phyloP scores from a whole-genome alignment of 2,797 vertebrate genomes.

The Dromococcyx pavoninus region DNA sequence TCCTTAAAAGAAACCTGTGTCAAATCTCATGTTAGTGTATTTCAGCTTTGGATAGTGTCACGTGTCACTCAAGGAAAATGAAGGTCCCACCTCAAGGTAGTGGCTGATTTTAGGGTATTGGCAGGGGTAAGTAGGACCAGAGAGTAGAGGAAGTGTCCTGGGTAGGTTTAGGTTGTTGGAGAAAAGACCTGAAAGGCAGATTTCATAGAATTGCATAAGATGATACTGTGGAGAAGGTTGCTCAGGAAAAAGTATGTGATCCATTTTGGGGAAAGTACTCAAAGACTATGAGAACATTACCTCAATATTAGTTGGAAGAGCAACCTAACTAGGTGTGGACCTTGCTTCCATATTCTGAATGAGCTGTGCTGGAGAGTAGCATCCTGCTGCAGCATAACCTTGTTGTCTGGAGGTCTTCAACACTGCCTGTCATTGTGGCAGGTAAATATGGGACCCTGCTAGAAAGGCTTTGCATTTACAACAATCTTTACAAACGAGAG shows the following conservation, averaged over 20 bases:
- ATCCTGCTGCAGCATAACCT: not conserved
- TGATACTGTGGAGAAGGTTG: not conserved
- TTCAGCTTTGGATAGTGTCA: not conserved
- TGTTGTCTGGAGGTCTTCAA: not conserved
- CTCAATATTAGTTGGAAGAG: not conserved
- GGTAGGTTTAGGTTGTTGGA: not conserved
- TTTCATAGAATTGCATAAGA: not conserved
- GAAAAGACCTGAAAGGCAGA: not conserved
- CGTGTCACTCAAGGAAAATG: not conserved
- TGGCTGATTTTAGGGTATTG: not conserved
- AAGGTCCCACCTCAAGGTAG: not conserved
- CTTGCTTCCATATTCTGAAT: not conserved
- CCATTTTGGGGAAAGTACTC: not conserved
- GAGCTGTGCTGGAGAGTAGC: not conserved
- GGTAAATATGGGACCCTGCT: not conserved
- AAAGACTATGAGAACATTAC: not conserved
- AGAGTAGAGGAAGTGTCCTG: rapidly evolving
- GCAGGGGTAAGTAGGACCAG: rapidly evolving
- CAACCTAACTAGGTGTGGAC: not conserved
- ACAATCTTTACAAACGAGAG: slow-evolving; percentile 11
- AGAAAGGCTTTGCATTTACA: slow-evolving; percentile 1
- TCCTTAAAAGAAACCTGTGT: not conserved
- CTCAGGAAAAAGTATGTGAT: not conserved
- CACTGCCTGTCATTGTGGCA: not conserved
- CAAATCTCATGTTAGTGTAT: not conserved